Evolutionary conservation across 53 echinoderm and acorn worm genomes (phyloP).

Genomic region (Pentamera pediparva): DNA sequence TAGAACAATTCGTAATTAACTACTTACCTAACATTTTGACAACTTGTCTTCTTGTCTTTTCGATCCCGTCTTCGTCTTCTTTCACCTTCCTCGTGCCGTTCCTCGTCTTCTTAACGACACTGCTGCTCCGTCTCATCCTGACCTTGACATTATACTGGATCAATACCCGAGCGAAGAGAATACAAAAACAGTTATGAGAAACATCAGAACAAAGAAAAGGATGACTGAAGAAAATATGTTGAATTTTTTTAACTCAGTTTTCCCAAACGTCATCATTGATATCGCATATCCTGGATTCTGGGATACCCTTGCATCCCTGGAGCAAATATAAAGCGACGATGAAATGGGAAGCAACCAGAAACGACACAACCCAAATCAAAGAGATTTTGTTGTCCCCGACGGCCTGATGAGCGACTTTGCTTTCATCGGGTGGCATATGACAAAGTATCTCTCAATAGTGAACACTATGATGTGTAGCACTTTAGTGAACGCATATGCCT

Average conservation of each 20-base stretch:
- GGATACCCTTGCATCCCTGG: conserved; percentile 36
- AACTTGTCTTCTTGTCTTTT: conserved; percentile 46
- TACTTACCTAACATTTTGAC: conserved; percentile 61
- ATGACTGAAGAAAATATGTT: conserved; percentile 68
- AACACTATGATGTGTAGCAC: conserved; percentile 62
- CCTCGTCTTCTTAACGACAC: not conserved
- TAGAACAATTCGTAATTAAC: too few relatives aligned
- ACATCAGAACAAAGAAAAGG: conserved; percentile 85
- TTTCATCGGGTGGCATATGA: conserved; percentile 69
- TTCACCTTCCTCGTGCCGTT: conserved; percentile 28
- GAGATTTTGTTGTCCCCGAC: conserved; percentile 74
- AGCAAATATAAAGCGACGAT: conserved; percentile 51
- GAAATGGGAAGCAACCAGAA: conserved; percentile 64
- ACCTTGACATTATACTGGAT: conserved; percentile 61
- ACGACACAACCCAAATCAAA: conserved; percentile 69
- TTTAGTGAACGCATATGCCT: conserved; percentile 78
- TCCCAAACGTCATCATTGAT: conserved; percentile 32
- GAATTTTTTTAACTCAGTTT: conserved; percentile 31
- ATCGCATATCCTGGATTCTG: conserved; percentile 65
- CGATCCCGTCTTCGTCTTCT: conserved; percentile 47
- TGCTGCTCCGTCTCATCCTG: conserved; percentile 35
- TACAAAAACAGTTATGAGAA: conserved; percentile 66
- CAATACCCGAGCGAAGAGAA: conserved; percentile 79
- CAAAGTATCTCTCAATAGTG: conserved; percentile 61
- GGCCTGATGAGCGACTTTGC: conserved; percentile 52